Evolutionary conservation across 2,888 invertebrate species (phyloP).

Genomic region (Mesochorus sp.): DNA sequence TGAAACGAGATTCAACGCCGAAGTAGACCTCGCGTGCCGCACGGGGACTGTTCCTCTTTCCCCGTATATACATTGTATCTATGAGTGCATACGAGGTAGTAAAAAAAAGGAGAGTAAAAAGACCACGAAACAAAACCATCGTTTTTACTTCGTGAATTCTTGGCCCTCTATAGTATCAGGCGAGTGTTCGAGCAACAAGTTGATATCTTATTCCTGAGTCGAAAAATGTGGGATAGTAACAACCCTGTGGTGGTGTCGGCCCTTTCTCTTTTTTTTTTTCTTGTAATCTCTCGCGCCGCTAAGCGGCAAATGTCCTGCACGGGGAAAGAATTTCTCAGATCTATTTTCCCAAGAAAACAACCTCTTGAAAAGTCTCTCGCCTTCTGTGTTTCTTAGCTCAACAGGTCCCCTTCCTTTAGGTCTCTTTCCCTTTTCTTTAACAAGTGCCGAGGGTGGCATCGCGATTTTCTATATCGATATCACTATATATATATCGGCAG

Average conservation of each 20-base stretch:
- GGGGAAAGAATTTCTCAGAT: conserved; percentile 53
- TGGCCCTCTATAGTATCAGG: conserved; percentile 67
- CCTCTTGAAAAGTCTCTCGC: conserved; percentile 40
- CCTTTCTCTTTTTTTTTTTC: conserved; percentile 2
- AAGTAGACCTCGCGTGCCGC: conserved; percentile 58
- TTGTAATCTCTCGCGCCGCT: conserved; percentile 3
- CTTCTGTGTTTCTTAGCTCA: conserved; percentile 68
- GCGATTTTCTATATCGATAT: conserved; percentile 13
- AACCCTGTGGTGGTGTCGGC: conserved; percentile 18
- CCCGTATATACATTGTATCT: conserved; percentile 17
- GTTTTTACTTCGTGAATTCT: conserved; percentile 67
- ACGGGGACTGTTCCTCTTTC: conserved; percentile 35
- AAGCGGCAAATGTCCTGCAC: background rate
- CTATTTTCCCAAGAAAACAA: conserved; percentile 65
- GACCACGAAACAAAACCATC: conserved; percentile 62
- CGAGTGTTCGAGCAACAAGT: conserved; percentile 76
- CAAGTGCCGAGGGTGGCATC: conserved; percentile 39
- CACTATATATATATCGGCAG: conserved; percentile 24
- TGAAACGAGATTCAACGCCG: conserved; percentile 43
- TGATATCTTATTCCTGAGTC: conserved; percentile 74
- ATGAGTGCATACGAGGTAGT: conserved; percentile 33
- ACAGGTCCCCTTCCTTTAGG: conserved; percentile 73
- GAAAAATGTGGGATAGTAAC: conserved; percentile 39
- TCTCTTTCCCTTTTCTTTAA: conserved; percentile 60
- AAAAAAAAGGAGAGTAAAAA: conserved; percentile 62